Conservation (phyloP, 2,113 vertebrate species). For the Anhinga rufa region DNA sequence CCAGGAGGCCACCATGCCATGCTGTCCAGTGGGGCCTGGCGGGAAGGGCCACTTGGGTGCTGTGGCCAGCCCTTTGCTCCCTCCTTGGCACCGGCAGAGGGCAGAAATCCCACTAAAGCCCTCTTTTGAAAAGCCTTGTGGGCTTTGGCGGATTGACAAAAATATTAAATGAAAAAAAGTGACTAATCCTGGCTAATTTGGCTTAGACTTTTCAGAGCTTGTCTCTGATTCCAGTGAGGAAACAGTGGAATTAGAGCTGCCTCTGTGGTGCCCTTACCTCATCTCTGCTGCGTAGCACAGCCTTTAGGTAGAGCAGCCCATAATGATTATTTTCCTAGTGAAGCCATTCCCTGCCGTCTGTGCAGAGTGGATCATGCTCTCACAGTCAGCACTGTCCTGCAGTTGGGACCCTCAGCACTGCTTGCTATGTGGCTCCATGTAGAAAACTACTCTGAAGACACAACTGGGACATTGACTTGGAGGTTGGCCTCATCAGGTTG, state of each 20-base stretch:
- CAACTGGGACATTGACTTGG: not conserved
- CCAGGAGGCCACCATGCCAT: not conserved
- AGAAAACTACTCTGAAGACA: not conserved
- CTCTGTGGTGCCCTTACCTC: rapidly evolving
- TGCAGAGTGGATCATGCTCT: not conserved
- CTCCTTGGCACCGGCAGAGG: not conserved
- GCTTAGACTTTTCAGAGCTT: not conserved
- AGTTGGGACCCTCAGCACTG: not conserved
- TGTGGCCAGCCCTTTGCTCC: not conserved
- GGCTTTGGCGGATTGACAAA: not conserved
- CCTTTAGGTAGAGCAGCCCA: not conserved
- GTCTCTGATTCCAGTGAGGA: not conserved
- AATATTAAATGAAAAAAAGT: not conserved
- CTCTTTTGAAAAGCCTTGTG: not conserved
- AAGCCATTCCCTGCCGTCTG: rapidly evolving
- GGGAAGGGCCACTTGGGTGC: not conserved
- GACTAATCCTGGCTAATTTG: not conserved
- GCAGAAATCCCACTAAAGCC: not conserved
- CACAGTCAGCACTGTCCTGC: rapidly evolving
- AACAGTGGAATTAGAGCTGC: not conserved
- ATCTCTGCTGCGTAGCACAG: not conserved
- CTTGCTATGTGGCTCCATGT: not conserved
- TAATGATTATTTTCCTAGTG: not conserved
- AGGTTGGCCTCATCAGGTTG: not conserved
- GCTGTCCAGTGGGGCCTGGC: not conserved